Percentiles rank a stretch among this genome's conserved stretches.
phyloP scores from a whole-genome alignment of 2,113 vertebrate species.

The Epinephelus lanceolatus region DNA sequence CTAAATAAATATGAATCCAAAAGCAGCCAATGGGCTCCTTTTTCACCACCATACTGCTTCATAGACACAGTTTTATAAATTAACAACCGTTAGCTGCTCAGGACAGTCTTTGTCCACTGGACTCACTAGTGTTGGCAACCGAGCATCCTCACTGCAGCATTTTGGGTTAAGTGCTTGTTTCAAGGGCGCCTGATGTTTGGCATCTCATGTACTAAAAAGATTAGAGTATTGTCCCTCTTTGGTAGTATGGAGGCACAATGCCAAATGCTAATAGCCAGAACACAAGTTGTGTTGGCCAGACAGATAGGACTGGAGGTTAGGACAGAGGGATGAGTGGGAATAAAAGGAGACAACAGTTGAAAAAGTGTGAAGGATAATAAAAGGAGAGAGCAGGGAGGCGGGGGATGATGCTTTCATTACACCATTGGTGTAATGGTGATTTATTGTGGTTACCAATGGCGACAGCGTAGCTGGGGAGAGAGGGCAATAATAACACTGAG shows the following conservation, averaged over 20 bases:
- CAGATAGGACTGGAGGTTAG: conserved; percentile 17
- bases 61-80: neutral
- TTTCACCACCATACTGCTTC: neutral
- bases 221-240: conserved; percentile 12
- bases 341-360: conserved; percentile 24
- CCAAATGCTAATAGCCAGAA: conserved; percentile 32
- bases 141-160: conserved; percentile 42
- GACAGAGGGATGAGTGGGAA: conserved; percentile 22
- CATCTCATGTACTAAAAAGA: neutral
- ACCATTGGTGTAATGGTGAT: conserved; percentile 39
- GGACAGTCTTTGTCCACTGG: neutral
- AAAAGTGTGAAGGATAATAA: conserved; percentile 59
- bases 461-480: conserved; percentile 30
- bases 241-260: neutral
- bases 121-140: neutral
- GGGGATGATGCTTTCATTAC: conserved; percentile 38
- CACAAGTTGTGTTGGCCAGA: conserved; percentile 12
- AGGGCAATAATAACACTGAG: conserved; percentile 62
- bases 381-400: conserved; percentile 12
- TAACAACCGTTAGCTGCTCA: neutral
- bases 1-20: neutral
- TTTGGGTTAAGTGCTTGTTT: conserved; percentile 39
- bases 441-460: conserved; percentile 56
- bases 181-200: conserved; percentile 35
- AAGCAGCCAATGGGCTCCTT: neutral